A percentile compares a stretch with the other conserved stretches of the same genome.
These are phyloP conservation scores for Aporrectodea caliginosa DNA, from an alignment of 1,140 invertebrate genomes.

Conservation along the genomic window DNA sequence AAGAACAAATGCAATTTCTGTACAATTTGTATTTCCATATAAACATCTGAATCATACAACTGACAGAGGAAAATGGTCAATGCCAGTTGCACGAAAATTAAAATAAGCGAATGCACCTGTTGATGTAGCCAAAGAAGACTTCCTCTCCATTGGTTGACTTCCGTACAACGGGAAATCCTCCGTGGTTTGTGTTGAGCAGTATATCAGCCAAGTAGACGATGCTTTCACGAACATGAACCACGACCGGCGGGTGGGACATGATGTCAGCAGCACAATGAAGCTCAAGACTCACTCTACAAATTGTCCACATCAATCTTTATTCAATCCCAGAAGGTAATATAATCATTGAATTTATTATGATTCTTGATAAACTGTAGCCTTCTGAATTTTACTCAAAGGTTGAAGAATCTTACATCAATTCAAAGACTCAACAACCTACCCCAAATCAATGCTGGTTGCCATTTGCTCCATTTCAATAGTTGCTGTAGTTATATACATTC, in stretches of 20 bases:
- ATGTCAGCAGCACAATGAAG: conserved; percentile 36
- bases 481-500: too few relatives aligned
- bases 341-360: conserved; percentile 11
- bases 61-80: too few relatives aligned
- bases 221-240: conserved; percentile 30
- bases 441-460: too few relatives aligned
- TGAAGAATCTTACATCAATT: neutral
- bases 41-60: too few relatives aligned
- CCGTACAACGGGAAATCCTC: conserved; percentile 42
- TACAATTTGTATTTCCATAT: too few relatives aligned
- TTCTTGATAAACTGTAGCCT: neutral
- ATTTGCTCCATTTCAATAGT: too few relatives aligned
- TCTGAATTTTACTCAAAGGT: neutral
- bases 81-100: too few relatives aligned
- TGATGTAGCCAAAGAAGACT: conserved; percentile 33
- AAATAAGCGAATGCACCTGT: too few relatives aligned
- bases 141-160: neutral
- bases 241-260: conserved; percentile 18
- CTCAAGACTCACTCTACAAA: conserved; percentile 54
- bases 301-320: conserved; percentile 29
- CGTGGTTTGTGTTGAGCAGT: conserved; percentile 42
- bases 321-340: conserved; percentile 38
- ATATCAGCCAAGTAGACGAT: conserved; percentile 38
- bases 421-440: too few relatives aligned
- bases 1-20: too few relatives aligned